Base-by-base conservation (phyloP, 2,888 invertebrate genomes). In the Barypeithes pellucidus region DNA sequence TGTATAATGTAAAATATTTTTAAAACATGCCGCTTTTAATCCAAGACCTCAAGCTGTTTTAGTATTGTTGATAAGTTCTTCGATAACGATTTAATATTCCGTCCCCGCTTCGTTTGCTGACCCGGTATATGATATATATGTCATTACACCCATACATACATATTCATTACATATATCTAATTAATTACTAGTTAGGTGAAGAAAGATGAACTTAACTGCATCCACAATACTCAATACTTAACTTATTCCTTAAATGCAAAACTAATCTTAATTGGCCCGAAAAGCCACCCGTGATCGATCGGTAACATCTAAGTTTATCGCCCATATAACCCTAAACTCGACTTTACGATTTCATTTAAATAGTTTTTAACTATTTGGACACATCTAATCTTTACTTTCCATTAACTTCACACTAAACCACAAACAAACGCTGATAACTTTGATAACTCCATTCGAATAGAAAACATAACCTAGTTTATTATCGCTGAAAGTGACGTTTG, bases 321-420 rank as follows among this genome's bases (percentile, higher is more conserved):
- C 7, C 11, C 43, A 24, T 18, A 59, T 24, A 59, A 36, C 43
- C 45, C 60, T 29, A 9, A 76, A 69, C 63, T 45, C 20, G 69
- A 73, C 74, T 78, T 77, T 78, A 77, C 76, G 77, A 77, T 72
- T 66, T 11, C 14, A 66, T 73, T 72, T 72, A 77, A 79, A 76
- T 57, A 74, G 68, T 77, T 77, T 77, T 79, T 77, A 77, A 79
- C 70, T 76, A 70, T 76, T 78, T 75, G 62, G 75, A 79, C 78
- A 79, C 50, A 73, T 74, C 76, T 77, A 77, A 79, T 79, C 79
- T 76, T 79, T 67, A 66, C 72, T 69, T 78, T 79, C 78, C 78
- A 79, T 79, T 79, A 79, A 78, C 45, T 72, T 75, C 75, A 77
- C 78, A 76, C 75, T 69, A 65, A 61, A 67, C 50, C 69, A 68